Evolutionary conservation across 2,888 invertebrate species (phyloP).

Genomic region (Kryphioiulus occultus): DNA sequence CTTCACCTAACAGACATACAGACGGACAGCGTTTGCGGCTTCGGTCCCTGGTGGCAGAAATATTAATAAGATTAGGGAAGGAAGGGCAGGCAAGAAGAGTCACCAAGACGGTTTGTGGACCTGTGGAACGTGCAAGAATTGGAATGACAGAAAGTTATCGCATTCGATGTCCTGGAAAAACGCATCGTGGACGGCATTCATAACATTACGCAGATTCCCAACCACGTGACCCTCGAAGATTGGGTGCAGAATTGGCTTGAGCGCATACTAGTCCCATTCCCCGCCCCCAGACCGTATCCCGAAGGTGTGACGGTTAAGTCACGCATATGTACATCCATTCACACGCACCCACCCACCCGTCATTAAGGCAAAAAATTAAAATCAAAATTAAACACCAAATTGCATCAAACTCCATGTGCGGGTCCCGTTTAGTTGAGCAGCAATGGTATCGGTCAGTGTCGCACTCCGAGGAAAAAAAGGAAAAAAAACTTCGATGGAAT

Average conservation of each 20-base stretch:
- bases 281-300: background rate
- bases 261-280: background rate
- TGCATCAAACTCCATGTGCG: background rate
- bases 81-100: background rate
- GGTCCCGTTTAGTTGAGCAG: background rate
- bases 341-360: background rate
- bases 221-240: background rate
- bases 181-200: too few species aligned
- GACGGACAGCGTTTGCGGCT: too few species aligned
- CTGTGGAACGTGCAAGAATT: slow-evolving; percentile 5
- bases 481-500: slow-evolving; percentile 12
- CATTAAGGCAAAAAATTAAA: background rate
- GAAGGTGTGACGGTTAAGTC: background rate
- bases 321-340: background rate
- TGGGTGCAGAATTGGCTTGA: background rate
- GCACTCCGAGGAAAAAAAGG: background rate
- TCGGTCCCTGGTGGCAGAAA: background rate
- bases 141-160: background rate
- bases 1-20: too few species aligned
- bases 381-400: background rate
- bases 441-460: background rate
- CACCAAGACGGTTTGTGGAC: background rate
- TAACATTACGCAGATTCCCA: too few species aligned
- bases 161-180: background rate
- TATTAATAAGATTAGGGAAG: background rate